Evolutionary conservation across 1,140 invertebrate species (phyloP).

Genomic region (Frieseomelitta varia): DNA sequence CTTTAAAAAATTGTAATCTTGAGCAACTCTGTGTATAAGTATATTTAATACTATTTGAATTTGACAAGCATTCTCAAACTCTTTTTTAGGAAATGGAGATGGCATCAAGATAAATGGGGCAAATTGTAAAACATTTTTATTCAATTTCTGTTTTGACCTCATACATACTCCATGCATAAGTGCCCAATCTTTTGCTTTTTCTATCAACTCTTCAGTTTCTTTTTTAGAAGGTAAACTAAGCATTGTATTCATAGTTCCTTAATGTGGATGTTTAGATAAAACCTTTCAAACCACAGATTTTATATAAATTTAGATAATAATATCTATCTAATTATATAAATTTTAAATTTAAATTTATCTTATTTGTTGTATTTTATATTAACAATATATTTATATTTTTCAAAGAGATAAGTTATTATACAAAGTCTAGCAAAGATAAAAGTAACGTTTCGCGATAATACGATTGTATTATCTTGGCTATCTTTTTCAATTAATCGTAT

Average conservation of each 20-base stretch:
- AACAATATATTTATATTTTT: too few relatives aligned
- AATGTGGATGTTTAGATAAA: neutral
- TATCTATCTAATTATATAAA: neutral
- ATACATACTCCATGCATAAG: conserved; percentile 91
- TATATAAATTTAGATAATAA: neutral
- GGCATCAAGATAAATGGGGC: conserved; percentile 92
- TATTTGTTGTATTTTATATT: too few relatives aligned
- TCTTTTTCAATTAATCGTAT: neutral
- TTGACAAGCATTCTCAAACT: conserved; percentile 89
- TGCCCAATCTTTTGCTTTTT: conserved; percentile 92
- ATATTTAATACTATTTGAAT: conserved; percentile 91
- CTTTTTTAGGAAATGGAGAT: conserved; percentile 89
- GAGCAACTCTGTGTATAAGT: conserved; percentile 93
- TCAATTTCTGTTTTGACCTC: conserved; percentile 87
- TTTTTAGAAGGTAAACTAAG: conserved; percentile 76
- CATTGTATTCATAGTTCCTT: neutral
- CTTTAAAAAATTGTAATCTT: conserved; percentile 91
- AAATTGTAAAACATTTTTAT: conserved; percentile 86
- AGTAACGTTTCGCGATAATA: neutral
- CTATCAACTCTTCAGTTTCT: conserved; percentile 85
- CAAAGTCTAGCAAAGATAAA: neutral
- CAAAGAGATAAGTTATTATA: too few relatives aligned
- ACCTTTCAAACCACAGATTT: neutral
- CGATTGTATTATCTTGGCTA: neutral
- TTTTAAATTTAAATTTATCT: neutral